Percentiles rank a stretch among this genome's conserved stretches.
phyloP scores from a whole-genome alignment of 1,140 invertebrate species.

The Harpegnathos saltator region DNA sequence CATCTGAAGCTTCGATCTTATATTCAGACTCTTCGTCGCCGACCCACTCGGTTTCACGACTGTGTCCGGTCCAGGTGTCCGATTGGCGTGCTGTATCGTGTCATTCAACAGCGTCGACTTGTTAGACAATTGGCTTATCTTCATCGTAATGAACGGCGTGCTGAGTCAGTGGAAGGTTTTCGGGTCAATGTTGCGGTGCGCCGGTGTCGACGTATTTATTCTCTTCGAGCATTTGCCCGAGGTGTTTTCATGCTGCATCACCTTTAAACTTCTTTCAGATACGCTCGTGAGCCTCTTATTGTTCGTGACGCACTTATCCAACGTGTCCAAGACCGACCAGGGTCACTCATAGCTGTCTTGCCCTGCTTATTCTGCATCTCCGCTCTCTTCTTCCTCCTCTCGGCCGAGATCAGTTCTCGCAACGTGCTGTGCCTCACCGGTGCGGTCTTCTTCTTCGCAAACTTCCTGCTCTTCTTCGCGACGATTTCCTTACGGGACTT shows the following conservation, averaged over 20 bases:
- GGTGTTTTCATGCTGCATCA: neutral
- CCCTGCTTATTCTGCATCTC: neutral
- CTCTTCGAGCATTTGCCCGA: neutral
- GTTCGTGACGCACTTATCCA: neutral
- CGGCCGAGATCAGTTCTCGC: conserved; percentile 74
- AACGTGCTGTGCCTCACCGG: conserved; percentile 65
- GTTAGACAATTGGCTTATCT: conserved; percentile 77
- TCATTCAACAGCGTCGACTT: conserved; percentile 74
- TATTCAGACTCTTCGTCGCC: conserved; percentile 68
- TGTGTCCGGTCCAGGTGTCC: conserved; percentile 79
- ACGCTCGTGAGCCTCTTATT: conserved; percentile 5
- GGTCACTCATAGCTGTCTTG: neutral
- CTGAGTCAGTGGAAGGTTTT: conserved; percentile 35
- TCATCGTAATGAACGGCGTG: conserved; percentile 77
- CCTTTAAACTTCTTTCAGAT: no score
- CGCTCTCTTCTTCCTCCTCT: conserved; percentile 69
- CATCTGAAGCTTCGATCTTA: conserved; percentile 3
- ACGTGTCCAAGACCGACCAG: neutral
- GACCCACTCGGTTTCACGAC: conserved; percentile 74
- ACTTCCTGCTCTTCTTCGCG: neutral
- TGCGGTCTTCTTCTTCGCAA: conserved; percentile 54
- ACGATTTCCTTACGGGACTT: no score
- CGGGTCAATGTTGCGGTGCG: no score
- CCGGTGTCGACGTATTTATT: conserved; percentile 14
- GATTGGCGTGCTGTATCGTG: conserved; percentile 76